Evolutionary conservation across 2,888 invertebrate genomes (phyloP), one percentile per base, ranked within the genome.

Genomic region (Autographa gamma): DNA sequence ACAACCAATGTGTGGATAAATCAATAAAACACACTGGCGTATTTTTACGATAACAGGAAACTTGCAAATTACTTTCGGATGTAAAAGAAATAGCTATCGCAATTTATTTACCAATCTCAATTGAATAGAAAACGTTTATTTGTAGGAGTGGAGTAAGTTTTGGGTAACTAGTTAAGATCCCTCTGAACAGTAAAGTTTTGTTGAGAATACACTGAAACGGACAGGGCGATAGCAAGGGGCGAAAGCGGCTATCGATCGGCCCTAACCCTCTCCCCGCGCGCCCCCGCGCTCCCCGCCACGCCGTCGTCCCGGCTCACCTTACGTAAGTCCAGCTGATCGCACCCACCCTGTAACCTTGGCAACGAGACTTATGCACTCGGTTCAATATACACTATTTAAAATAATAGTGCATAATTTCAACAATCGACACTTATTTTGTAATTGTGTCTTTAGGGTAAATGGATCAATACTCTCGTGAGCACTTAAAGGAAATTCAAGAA

Each of bases 241-340:
- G 90, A 92, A 92, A 91, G 91, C 93, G 89, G 86, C 85, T 94
- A 94, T 95, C 94, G 95, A 95, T 94, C 95, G 92, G 90, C 93
- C 94, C 94, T 93, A 92, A 84, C 90, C 89, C 86, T 89, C 87
- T 77, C 88, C 83, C 86, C 88, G 87, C 86, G 83, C 85, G 71
- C 54, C 85, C 74, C 81, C 85, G 80, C 84, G 74, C 85, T 74
- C 81, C 85, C 80, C 84, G 74, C 84, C 81, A 43, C 77, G 82
- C 79, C 86, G 77, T 81, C 83, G 80, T 80, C 87, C 86, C 90
- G 88, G 88, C 88, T 86, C 87, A 91, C 93, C 93, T 95, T 95
- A 95, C 94, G 93, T 95, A 95, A 95, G 92, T 90, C 93, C 95
- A 95, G 95, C 95, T 95, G 95, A 95, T 95, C 94, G 91, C 92